Evolutionary conservation across 2,797 vertebrate genomes (phyloP).

Genomic region (Benthosema pterotum): DNA sequence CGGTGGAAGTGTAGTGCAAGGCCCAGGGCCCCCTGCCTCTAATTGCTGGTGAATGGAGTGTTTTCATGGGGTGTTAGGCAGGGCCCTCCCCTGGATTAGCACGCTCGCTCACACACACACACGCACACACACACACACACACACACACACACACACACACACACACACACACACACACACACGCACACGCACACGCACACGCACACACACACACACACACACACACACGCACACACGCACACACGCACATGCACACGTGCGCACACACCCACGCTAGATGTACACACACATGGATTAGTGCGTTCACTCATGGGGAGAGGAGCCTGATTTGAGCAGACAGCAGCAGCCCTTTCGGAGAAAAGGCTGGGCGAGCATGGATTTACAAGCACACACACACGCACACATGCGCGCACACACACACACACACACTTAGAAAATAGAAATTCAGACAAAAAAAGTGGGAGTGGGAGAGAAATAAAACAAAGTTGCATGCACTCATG

Average conservation of each 20-base stretch:
- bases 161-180: background rate
- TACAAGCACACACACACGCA: slow-evolving; percentile 74
- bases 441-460: slow-evolving; percentile 27
- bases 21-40: slow-evolving; percentile 78
- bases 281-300: slow-evolving; percentile 87
- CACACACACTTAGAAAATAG: background rate
- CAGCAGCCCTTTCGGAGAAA: slow-evolving; percentile 79
- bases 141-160: slow-evolving; percentile 47
- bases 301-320: slow-evolving; percentile 91
- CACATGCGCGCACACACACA: background rate
- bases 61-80: slow-evolving; percentile 91
- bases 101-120: slow-evolving; percentile 68
- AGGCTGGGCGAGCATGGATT: slow-evolving; percentile 74
- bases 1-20: slow-evolving; percentile 76
- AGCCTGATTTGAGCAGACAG: slow-evolving; percentile 92
- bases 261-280: slow-evolving; percentile 66
- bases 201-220: background rate
- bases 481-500: slow-evolving; percentile 64
- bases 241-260: slow-evolving; percentile 60
- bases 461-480: slow-evolving; percentile 45
- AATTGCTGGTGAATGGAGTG: slow-evolving; percentile 94
- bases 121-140: slow-evolving; percentile 64
- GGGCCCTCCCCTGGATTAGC: slow-evolving; percentile 88
- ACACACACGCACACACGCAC: background rate
- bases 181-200: slow-evolving; percentile 45